Conservation (phyloP, 1,140 invertebrate species). For the Matsumurasca onukii region DNA sequence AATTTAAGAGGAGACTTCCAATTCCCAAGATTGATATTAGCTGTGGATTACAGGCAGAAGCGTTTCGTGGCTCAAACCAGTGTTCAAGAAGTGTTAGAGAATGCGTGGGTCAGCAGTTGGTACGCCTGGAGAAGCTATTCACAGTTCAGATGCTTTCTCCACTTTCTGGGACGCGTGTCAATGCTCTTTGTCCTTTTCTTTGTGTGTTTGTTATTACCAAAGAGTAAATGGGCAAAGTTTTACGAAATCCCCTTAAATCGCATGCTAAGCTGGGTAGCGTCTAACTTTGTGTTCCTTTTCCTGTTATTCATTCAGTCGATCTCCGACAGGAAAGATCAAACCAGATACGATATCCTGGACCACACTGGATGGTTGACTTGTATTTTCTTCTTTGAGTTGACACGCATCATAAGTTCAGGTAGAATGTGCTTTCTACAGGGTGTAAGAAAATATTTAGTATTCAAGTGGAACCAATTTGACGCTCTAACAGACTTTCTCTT, state of each 20-base stretch:
- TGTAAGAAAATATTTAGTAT: constrained; percentile 51
- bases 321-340: constrained; percentile 53
- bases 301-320: constrained; percentile 60
- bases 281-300: constrained; percentile 63
- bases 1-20: constrained; percentile 47
- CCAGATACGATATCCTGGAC: constrained; percentile 30
- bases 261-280: constrained; percentile 58
- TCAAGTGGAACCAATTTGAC: constrained; percentile 53
- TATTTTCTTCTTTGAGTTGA: constrained; percentile 47
- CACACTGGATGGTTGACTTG: background rate
- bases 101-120: constrained; percentile 58
- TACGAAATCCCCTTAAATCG: constrained; percentile 57
- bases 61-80: constrained; percentile 73
- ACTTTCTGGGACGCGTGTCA: constrained; percentile 48
- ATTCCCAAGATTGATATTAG: constrained; percentile 64
- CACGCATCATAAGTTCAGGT: constrained; percentile 24
- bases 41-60: constrained; percentile 71
- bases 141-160: constrained; percentile 43
- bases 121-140: constrained; percentile 55
- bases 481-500: constrained; percentile 51
- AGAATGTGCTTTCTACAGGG: constrained; percentile 54
- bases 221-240: constrained; percentile 47
- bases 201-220: constrained; percentile 49
- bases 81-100: constrained; percentile 59
- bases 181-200: constrained; percentile 51